Base-by-base conservation (phyloP, 1,140 invertebrate species). In the Drusus annulatus region DNA sequence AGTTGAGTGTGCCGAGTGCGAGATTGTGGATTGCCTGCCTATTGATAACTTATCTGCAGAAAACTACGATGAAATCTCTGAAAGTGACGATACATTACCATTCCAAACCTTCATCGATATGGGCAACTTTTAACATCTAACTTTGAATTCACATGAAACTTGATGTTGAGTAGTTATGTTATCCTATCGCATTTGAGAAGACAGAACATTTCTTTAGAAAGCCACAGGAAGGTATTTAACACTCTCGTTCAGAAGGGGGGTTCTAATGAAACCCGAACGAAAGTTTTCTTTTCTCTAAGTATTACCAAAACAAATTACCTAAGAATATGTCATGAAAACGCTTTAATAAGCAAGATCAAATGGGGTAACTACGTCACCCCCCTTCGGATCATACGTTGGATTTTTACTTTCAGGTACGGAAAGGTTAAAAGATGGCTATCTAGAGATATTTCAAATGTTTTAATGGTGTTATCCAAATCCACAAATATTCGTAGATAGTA, bases 31-130 rank as follows among this genome's bases (percentile, higher is more conserved):
- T 23, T 60, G 56, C 23, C 8, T 60, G 23, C 56, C 63, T 68
- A 28, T 13, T 17, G 73, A 75, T n/a, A 58, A 75, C 5, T 19
- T 15, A 7, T 77, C 62, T 5, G 76, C 65, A 21, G 76, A 76
- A 54, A 75, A 83, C 51, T 76, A 36, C 28, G 74, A 81, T 76
- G 73, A 75, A 74, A 77, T 65, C 31, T 74, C 68, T 25, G 78
- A 69, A 60, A 76, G 74, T 65, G 81, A 84, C 60, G 83, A 84
- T 76, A 51, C 79, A 36, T 75, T 80, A 74, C 83, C 83, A 19
- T 84, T 84, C 60, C 81, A 84, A 76, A 84, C 81, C 31, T 82
- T 80, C 58, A 82, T 84, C 45, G 81, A 84, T 81, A 84, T 84
- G 81, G 83, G 83, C 50, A 74, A 80, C 10, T 84, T 84, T 65